These are phyloP conservation scores for Barypeithes pellucidus DNA, from an alignment of 2,888 invertebrate species.

Conservation along the genomic window DNA sequence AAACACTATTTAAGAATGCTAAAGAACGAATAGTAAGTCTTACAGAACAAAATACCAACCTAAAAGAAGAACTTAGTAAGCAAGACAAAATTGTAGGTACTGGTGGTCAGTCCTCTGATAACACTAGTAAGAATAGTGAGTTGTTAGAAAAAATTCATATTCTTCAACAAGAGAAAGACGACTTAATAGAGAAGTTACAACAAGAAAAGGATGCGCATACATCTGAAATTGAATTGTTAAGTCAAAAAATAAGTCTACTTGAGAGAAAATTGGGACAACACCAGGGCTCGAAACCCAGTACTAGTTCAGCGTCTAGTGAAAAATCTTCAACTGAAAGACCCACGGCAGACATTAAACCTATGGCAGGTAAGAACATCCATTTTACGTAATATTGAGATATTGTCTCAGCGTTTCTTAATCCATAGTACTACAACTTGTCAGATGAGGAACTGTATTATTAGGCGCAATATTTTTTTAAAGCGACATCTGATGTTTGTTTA, in stretches of 20 bases:
- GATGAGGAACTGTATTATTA: too few relatives aligned
- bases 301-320: conserved; percentile 77
- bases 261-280: conserved; percentile 74
- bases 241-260: conserved; percentile 74
- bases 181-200: conserved; percentile 73
- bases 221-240: conserved; percentile 79
- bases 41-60: conserved; percentile 79
- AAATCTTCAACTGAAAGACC: conserved; percentile 76
- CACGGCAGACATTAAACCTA: conserved; percentile 95
- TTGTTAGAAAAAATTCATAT: conserved; percentile 77
- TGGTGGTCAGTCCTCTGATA: conserved; percentile 34
- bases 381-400: too few relatives aligned
- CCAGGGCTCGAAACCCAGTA: conserved; percentile 80
- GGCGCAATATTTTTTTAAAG: too few relatives aligned
- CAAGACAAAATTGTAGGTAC: conserved; percentile 39
- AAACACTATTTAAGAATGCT: conserved; percentile 80
- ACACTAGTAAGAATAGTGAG: conserved; percentile 60
- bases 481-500: too few relatives aligned
- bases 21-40: conserved; percentile 82
- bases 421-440: too few relatives aligned
- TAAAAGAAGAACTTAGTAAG: conserved; percentile 72
- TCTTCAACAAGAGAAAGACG: conserved; percentile 79
- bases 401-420: too few relatives aligned
- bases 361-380: conserved; percentile 78
- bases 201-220: conserved; percentile 82